Evolutionary conservation across 2,797 vertebrate species (phyloP).

Genomic region (Alauda arvensis): DNA sequence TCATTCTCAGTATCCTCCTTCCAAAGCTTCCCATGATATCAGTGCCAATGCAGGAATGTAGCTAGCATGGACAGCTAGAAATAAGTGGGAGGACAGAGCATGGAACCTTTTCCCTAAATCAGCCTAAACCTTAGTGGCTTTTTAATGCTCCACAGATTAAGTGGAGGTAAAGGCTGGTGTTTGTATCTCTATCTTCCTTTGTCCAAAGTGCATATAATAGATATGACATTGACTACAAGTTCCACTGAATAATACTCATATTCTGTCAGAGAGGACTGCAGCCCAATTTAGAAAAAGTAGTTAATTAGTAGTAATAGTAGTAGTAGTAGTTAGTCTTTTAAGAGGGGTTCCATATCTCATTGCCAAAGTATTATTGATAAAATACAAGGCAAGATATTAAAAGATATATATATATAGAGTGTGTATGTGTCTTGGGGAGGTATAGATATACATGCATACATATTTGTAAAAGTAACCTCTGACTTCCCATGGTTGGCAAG

Average conservation of each 20-base stretch:
- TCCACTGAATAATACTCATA: slow-evolving; percentile 11
- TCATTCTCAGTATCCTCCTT: background rate
- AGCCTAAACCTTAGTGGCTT: background rate
- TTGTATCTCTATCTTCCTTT: background rate
- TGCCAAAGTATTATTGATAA: slow-evolving; percentile 38
- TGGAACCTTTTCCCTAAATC: background rate
- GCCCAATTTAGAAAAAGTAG: slow-evolving; percentile 15
- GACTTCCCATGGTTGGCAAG: slow-evolving; percentile 46
- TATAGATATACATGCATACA: background rate
- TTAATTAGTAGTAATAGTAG: too few relatives aligned
- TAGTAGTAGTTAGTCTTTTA: slow-evolving; percentile 51
- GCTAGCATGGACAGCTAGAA: background rate
- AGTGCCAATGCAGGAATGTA: background rate
- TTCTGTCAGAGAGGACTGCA: slow-evolving; percentile 39
- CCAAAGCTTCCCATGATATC: background rate
- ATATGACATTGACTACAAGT: background rate
- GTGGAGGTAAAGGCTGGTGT: background rate
- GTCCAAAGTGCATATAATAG: background rate
- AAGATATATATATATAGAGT: background rate
- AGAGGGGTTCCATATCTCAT: slow-evolving; percentile 24
- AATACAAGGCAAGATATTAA: slow-evolving; percentile 49
- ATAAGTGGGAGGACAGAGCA: background rate
- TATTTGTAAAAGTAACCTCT: background rate
- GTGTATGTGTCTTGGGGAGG: background rate
- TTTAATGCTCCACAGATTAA: background rate